Percentiles rank a stretch among this genome's conserved stretches.
Evolutionary conservation across 1,140 invertebrate genomes (phyloP).

Genomic region (Polypedilum vanderplanki): DNA sequence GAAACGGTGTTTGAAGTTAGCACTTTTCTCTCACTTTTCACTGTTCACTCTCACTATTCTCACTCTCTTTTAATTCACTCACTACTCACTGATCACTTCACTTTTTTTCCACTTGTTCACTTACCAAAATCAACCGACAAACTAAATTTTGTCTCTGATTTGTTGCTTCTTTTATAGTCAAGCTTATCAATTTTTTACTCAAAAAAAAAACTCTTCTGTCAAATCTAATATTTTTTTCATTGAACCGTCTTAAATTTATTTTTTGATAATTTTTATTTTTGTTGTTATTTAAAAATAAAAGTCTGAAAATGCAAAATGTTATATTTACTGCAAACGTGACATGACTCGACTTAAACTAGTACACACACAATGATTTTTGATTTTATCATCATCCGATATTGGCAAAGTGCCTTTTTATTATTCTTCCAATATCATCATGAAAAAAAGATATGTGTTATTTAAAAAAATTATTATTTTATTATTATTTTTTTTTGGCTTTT

Average conservation of each 20-base stretch:
- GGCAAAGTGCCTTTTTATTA: too few species aligned
- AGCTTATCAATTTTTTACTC: neutral
- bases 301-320: neutral
- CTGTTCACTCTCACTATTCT: conserved; percentile 8
- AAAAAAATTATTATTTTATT: too few species aligned
- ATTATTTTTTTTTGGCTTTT: too few species aligned
- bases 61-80: neutral
- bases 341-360: conserved; percentile 10
- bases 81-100: conserved; percentile 16
- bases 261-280: neutral
- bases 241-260: neutral
- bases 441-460: too few species aligned
- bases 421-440: too few species aligned
- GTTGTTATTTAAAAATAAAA: neutral
- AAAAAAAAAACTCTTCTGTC: neutral
- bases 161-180: neutral
- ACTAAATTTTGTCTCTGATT: conserved; percentile 22
- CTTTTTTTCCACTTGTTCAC: conserved; percentile 25
- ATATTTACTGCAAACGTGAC: neutral
- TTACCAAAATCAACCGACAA: conserved; percentile 20
- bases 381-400: neutral
- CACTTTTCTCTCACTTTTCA: neutral
- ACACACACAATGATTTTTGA: conserved; percentile 5
- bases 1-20: neutral
- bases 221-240: neutral